Percentiles rank a stretch among this genome's conserved stretches.
These are phyloP conservation scores for Biston stratarius DNA, from an alignment of 2,888 invertebrate species.

Conservation along the genomic window DNA sequence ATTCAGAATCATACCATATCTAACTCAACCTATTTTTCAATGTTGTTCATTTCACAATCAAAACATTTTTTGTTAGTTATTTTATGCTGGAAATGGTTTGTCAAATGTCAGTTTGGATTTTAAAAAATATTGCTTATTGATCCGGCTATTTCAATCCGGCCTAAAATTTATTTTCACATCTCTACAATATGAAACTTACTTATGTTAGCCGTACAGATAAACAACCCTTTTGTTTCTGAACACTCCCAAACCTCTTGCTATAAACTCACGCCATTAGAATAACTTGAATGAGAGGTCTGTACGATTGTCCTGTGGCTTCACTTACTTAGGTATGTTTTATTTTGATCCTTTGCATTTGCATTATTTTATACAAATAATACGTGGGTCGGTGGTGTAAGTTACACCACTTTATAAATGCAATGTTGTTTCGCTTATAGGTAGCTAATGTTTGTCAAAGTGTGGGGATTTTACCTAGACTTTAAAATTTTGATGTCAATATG, in stretches of 20 bases:
- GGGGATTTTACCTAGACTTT: no score
- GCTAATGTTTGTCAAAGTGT: no score
- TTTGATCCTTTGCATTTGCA: constrained; percentile 31
- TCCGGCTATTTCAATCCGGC: constrained; percentile 1
- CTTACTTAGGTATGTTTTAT: constrained; percentile 14
- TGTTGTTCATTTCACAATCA: no score
- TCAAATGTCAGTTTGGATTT: not conserved
- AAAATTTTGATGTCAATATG: no score
- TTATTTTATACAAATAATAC: constrained; percentile 13
- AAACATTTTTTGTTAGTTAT: no score
- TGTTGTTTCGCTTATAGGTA: no score
- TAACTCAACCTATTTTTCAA: no score
- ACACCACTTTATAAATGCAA: not conserved
- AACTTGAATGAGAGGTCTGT: constrained; percentile 45
- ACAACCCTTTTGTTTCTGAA: constrained; percentile 60
- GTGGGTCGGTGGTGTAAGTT: constrained; percentile 1
- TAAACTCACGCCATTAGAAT: constrained; percentile 48
- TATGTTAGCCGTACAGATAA: constrained; percentile 48
- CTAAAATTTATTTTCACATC: not conserved
- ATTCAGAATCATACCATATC: no score
- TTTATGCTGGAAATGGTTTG: no score
- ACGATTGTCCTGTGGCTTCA: constrained; percentile 42
- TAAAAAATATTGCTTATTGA: not conserved
- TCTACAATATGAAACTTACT: constrained; percentile 48
- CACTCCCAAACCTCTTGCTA: constrained; percentile 43